These are phyloP conservation scores for Clavelina lepadiformis DNA, from an alignment of 23 tunicate genomes.

Conservation along the genomic window DNA sequence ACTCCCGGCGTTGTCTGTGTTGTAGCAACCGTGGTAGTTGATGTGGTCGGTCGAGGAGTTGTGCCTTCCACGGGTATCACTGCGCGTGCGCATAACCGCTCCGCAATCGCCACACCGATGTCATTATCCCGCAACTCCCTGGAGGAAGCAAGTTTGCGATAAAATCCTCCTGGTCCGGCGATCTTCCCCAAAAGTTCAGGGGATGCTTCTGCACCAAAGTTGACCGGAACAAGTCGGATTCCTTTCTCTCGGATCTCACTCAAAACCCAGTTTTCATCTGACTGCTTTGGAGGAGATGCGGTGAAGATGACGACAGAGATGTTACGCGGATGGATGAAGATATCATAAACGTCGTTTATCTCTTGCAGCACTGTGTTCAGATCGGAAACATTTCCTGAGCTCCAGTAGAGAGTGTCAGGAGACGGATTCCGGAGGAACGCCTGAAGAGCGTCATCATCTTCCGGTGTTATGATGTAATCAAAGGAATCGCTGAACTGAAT, in stretches of 20 bases:
- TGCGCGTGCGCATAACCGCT: slow-evolving; percentile 15
- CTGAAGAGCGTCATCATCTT: not conserved
- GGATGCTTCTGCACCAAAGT: slow-evolving; percentile 2
- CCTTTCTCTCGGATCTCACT: not conserved
- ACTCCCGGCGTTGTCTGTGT: not conserved
- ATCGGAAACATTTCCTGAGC: not conserved
- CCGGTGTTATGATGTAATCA: slow-evolving; percentile 3
- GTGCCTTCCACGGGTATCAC: slow-evolving; percentile 1
- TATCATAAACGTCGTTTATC: not conserved
- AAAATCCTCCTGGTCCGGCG: slow-evolving; percentile 19
- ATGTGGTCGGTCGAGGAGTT: not conserved
- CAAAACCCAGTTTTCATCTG: too few relatives aligned
- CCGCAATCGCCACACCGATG: slow-evolving; percentile 9
- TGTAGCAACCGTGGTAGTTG: not conserved
- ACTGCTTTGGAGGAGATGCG: not conserved
- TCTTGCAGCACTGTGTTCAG: slow-evolving; percentile 1
- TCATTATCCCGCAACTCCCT: slow-evolving; percentile 26
- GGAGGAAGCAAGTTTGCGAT: slow-evolving; percentile 12
- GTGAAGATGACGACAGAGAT: slow-evolving; percentile 17
- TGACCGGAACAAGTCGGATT: not conserved
- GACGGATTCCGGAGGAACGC: not conserved
- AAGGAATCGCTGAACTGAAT: slow-evolving; percentile 9
- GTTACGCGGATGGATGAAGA: not conserved
- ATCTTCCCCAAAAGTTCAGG: slow-evolving; percentile 1
- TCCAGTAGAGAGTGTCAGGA: slow-evolving; percentile 1